Evolutionary conservation across 2,113 vertebrate species (phyloP).

Genomic region (Cyanistes caeruleus): DNA sequence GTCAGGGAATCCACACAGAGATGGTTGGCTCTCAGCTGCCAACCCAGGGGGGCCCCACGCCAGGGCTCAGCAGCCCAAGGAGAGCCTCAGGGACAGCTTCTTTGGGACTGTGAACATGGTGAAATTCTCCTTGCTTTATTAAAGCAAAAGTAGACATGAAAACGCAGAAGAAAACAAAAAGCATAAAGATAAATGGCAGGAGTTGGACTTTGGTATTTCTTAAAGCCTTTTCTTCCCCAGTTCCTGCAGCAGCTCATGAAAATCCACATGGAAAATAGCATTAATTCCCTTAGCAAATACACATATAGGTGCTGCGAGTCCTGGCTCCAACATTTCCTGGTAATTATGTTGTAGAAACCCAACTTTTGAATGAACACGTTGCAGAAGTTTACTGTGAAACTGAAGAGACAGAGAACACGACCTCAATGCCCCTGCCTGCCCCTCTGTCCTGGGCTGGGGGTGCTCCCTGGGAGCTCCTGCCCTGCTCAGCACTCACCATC

Average conservation of each 20-base stretch:
- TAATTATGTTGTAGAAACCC: neutral
- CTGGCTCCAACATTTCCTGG: neutral
- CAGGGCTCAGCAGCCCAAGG: neutral
- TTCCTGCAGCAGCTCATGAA: slow-evolving; percentile 28
- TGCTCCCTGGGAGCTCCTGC: neutral
- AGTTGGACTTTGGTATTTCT: slow-evolving; percentile 45
- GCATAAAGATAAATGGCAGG: neutral
- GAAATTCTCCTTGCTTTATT: slow-evolving; percentile 44
- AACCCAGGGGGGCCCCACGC: no score
- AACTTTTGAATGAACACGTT: neutral
- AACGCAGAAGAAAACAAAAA: slow-evolving; percentile 31
- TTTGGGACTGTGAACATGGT: neutral
- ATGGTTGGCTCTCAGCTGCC: rapidly evolving
- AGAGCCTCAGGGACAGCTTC: neutral
- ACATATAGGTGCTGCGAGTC: neutral
- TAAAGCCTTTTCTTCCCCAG: neutral
- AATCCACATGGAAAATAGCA: neutral
- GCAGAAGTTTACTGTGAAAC: neutral
- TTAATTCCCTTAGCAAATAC: neutral
- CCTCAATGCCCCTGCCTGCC: neutral
- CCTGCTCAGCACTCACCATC: neutral
- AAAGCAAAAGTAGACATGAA: slow-evolving; percentile 52
- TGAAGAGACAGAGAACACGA: neutral
- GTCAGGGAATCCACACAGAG: neutral
- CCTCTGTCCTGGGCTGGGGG: neutral